phyloP scores from a whole-genome alignment of 2,797 vertebrate genomes.

The Sternarchorhynchus goeldii region DNA sequence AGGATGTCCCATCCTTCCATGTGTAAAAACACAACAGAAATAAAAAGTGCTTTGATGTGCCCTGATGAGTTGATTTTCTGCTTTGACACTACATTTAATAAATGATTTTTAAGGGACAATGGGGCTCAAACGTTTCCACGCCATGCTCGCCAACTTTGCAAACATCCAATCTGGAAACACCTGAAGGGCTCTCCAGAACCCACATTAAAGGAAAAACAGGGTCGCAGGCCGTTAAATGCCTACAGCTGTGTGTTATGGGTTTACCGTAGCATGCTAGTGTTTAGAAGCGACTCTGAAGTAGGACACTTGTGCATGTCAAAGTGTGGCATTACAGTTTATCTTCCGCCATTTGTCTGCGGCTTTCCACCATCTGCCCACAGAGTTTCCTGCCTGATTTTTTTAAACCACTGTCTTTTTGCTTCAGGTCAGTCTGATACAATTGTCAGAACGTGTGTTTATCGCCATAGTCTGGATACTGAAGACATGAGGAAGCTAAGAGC shows the following conservation, averaged over 20 bases:
- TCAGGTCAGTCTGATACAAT: constrained; percentile 17
- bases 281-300: neutral
- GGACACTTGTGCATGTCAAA: neutral
- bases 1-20: constrained; percentile 18
- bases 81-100: neutral
- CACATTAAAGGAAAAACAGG: neutral
- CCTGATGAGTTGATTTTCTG: constrained; percentile 37
- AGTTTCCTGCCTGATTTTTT: constrained; percentile 12
- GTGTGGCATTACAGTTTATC: constrained; percentile 11
- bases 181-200: neutral
- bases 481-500: neutral
- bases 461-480: neutral
- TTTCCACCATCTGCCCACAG: constrained; percentile 21
- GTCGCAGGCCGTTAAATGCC: neutral
- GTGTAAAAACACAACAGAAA: constrained; percentile 7
- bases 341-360: constrained; percentile 4
- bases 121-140: no score
- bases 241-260: no score
- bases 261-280: neutral
- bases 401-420: constrained; percentile 7
- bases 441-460: neutral
- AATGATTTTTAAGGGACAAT: no score
- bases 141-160: no score
- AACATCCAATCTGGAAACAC: no score
- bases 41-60: constrained; percentile 30